Evolutionary conservation across 2,888 invertebrate species (phyloP).

Genomic region (Tetrapedia diversipes): DNA sequence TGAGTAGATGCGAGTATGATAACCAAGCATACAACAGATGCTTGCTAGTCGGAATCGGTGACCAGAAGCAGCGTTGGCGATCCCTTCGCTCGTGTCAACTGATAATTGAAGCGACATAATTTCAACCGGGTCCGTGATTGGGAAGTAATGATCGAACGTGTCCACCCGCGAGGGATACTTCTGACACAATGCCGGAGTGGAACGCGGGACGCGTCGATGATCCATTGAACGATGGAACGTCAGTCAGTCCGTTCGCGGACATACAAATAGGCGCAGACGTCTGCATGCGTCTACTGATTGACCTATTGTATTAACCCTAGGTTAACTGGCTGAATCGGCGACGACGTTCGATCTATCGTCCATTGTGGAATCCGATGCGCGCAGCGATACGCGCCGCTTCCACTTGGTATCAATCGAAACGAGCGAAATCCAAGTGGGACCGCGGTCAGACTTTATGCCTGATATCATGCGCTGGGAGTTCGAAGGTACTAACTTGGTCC

Average conservation of each 20-base stretch:
- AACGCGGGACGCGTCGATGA: slow-evolving; percentile 4
- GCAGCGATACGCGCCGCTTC: neutral
- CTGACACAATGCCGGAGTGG: slow-evolving; percentile 50
- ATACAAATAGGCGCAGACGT: slow-evolving; percentile 29
- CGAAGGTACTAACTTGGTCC: too few species aligned
- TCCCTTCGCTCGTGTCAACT: too few species aligned
- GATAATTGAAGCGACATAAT: slow-evolving; percentile 61
- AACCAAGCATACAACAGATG: too few species aligned
- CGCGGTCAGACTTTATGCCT: neutral
- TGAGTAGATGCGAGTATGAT: too few species aligned
- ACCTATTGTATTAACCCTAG: slow-evolving; percentile 59
- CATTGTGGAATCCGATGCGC: slow-evolving; percentile 21
- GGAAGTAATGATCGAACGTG: slow-evolving; percentile 46
- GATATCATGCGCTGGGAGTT: neutral
- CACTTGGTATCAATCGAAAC: neutral
- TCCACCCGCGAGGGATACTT: slow-evolving; percentile 51
- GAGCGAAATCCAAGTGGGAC: slow-evolving; percentile 3
- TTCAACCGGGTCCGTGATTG: slow-evolving; percentile 32
- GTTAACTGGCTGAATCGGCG: slow-evolving; percentile 56
- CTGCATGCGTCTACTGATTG: slow-evolving; percentile 49
- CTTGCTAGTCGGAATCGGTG: too few species aligned
- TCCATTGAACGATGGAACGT: slow-evolving; percentile 34
- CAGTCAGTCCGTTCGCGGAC: slow-evolving; percentile 3
- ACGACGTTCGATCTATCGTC: slow-evolving; percentile 43
- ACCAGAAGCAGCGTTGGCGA: too few species aligned